Evolutionary conservation across 1,140 invertebrate genomes (phyloP).

Genomic region (Drosophila neocordata): DNA sequence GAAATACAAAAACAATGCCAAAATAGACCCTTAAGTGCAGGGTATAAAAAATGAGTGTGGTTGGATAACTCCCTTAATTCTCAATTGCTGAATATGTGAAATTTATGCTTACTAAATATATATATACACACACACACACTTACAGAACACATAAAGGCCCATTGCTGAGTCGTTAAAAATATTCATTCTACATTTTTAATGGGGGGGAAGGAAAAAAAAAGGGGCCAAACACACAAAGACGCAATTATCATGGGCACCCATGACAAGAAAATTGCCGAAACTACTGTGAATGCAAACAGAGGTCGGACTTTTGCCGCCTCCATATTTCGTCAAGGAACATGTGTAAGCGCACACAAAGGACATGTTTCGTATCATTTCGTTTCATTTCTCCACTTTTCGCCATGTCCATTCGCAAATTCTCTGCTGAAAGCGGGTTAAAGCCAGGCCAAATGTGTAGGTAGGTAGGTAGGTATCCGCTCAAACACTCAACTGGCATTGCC

Average conservation of each 20-base stretch:
- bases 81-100: slow-evolving; percentile 22
- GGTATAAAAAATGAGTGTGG: background rate
- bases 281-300: slow-evolving; percentile 10
- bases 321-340: slow-evolving; percentile 36
- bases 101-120: slow-evolving; percentile 68
- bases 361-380: slow-evolving; percentile 53
- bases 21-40: too few species aligned
- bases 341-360: slow-evolving; percentile 77
- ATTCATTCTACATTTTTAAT: slow-evolving; percentile 33
- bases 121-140: slow-evolving; percentile 73
- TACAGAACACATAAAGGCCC: slow-evolving; percentile 64
- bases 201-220: background rate
- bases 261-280: slow-evolving; percentile 13
- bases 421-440: slow-evolving; percentile 74
- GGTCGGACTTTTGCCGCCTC: background rate
- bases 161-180: slow-evolving; percentile 69
- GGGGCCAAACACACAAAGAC: slow-evolving; percentile 6
- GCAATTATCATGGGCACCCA: slow-evolving; percentile 16
- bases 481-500: slow-evolving; percentile 33
- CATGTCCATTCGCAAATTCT: slow-evolving; percentile 74
- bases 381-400: slow-evolving; percentile 33
- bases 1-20: background rate
- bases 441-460: slow-evolving; percentile 10
- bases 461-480: slow-evolving; percentile 1
- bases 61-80: slow-evolving; percentile 12